Conservation (phyloP, 2,888 invertebrate genomes). For the Opisthograptis luteolata region DNA sequence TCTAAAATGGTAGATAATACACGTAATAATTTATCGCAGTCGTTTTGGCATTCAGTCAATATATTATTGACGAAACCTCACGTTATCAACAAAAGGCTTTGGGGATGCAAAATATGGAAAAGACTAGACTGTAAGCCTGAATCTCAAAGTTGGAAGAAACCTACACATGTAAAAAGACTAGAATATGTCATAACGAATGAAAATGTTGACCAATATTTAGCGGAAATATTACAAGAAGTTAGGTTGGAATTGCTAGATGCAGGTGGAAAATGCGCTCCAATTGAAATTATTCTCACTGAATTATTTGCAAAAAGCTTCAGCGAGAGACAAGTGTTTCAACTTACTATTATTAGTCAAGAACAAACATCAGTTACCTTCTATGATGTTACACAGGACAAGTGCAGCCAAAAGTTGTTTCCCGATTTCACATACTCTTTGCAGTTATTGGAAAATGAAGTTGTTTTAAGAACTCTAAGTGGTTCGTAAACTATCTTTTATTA, state of each 20-base stretch:
- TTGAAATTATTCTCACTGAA: constrained; percentile 59
- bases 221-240: constrained; percentile 34
- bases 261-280: constrained; percentile 13
- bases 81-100: constrained; percentile 88
- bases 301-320: constrained; percentile 67
- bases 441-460: constrained; percentile 61
- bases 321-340: constrained; percentile 60
- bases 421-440: constrained; percentile 77
- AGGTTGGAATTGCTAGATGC: constrained; percentile 31
- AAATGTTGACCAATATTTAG: constrained; percentile 36
- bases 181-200: constrained; percentile 30
- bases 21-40: constrained; percentile 24
- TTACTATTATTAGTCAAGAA: constrained; percentile 68
- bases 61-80: constrained; percentile 88
- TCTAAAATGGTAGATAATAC: constrained; percentile 6
- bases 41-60: constrained; percentile 86
- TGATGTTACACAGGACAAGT: constrained; percentile 66
- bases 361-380: constrained; percentile 69
- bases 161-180: constrained; percentile 36
- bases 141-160: constrained; percentile 33
- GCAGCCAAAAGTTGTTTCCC: constrained; percentile 69
- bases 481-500: constrained; percentile 32
- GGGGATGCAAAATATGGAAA: constrained; percentile 74
- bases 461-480: constrained; percentile 71
- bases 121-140: constrained; percentile 38